A percentile compares a stretch with the other conserved stretches of the same genome.
Evolutionary conservation across 2,888 invertebrate species (phyloP).

Genomic region (Nineta flava): DNA sequence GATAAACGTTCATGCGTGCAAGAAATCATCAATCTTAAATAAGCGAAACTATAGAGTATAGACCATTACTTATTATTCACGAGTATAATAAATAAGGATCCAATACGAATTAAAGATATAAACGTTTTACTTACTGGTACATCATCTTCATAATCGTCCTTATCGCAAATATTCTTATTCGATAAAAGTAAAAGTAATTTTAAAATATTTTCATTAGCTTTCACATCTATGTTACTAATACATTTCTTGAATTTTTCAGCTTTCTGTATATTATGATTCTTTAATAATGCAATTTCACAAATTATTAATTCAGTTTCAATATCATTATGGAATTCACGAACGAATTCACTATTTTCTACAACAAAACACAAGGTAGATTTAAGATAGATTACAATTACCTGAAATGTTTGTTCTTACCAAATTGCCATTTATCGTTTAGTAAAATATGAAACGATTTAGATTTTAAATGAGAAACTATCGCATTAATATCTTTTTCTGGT

Average conservation of each 20-base stretch:
- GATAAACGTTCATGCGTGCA: too few species aligned
- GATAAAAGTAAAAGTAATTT: background rate
- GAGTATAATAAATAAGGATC: too few species aligned
- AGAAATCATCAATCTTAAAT: too few species aligned
- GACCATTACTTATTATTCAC: too few species aligned
- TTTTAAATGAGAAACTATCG: background rate
- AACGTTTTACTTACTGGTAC: background rate
- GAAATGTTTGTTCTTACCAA: background rate
- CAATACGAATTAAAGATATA: too few species aligned
- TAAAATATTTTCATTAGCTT: background rate
- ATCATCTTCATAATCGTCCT: background rate
- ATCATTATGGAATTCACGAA: background rate
- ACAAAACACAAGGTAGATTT: background rate
- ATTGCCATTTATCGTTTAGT: background rate
- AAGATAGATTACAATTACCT: background rate
- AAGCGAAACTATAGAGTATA: too few species aligned
- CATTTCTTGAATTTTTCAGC: background rate
- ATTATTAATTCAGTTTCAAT: background rate
- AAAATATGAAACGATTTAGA: background rate
- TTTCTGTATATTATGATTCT: background rate
- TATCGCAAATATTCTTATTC: background rate
- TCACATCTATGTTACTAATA: background rate
- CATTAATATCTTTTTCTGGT: background rate
- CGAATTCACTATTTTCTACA: background rate
- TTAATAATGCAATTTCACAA: background rate